phyloP scores from a whole-genome alignment of 1,140 invertebrate genomes.

The Lordiphosa collinella region DNA sequence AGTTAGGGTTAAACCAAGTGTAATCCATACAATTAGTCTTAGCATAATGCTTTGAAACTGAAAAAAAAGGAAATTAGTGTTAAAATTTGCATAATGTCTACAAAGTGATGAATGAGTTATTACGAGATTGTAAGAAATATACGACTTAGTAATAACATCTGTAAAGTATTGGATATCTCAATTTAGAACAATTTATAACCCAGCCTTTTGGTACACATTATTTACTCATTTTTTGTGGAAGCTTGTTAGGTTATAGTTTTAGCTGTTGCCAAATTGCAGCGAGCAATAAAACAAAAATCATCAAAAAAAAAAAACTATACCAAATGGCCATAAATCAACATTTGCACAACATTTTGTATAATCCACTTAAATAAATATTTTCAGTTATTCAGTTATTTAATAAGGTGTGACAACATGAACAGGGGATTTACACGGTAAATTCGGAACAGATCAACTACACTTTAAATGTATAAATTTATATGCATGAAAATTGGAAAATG shows the following conservation, averaged over 20 bases:
- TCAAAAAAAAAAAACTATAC: neutral
- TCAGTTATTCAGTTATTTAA: slow-evolving; percentile 11
- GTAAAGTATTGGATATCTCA: neutral
- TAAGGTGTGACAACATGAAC: slow-evolving; percentile 4
- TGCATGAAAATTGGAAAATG: too few species aligned
- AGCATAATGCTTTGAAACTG: neutral
- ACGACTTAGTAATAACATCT: neutral
- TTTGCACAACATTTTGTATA: neutral
- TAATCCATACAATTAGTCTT: slow-evolving; percentile 11
- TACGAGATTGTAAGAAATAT: neutral
- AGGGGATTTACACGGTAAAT: slow-evolving; percentile 14
- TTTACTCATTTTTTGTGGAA: slow-evolving; percentile 13
- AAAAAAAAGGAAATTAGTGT: neutral
- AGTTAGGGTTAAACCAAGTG: slow-evolving; percentile 10
- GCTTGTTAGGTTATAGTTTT: too few species aligned
- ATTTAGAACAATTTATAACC: neutral
- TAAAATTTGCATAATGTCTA: slow-evolving; percentile 7
- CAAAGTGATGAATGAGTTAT: neutral
- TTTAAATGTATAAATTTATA: too few species aligned
- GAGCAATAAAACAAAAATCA: neutral
- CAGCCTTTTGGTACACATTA: neutral
- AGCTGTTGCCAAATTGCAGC: too few species aligned
- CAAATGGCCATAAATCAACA: slow-evolving; percentile 5
- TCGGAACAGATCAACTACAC: slow-evolving; percentile 18
- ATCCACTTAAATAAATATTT: slow-evolving; percentile 23